Evolutionary conservation across 2,888 invertebrate genomes (phyloP).

Genomic region (Polia nebulosa): DNA sequence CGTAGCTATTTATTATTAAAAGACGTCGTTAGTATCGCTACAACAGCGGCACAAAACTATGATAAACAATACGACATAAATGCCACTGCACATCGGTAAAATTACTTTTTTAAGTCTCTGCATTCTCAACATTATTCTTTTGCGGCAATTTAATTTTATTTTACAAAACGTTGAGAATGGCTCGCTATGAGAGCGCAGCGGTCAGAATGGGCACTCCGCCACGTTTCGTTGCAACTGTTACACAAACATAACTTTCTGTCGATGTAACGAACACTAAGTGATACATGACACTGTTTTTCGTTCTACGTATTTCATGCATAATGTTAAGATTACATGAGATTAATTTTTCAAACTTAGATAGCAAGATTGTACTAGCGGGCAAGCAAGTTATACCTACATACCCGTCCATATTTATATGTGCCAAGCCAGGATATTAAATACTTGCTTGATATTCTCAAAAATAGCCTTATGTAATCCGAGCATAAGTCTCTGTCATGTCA

Average conservation of each 20-base stretch:
- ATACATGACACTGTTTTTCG: constrained; percentile 12
- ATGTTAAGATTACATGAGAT: too few species aligned
- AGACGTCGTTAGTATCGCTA: constrained; percentile 4
- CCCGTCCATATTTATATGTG: too few species aligned
- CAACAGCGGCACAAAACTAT: constrained; percentile 26
- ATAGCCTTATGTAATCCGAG: background rate
- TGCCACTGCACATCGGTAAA: constrained; percentile 32
- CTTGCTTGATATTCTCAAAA: too few species aligned
- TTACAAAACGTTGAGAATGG: constrained; percentile 49
- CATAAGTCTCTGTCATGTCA: constrained; percentile 7
- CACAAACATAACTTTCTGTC: constrained; percentile 30
- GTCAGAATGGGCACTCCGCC: constrained; percentile 57
- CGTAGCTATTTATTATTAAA: constrained; percentile 34
- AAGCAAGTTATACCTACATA: too few species aligned
- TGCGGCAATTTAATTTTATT: constrained; percentile 45
- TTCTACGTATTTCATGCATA: background rate
- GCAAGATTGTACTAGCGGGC: too few species aligned
- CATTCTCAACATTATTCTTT: constrained; percentile 36
- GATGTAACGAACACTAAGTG: constrained; percentile 24
- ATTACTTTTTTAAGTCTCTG: constrained; percentile 48
- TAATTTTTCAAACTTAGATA: background rate
- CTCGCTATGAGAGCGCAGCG: constrained; percentile 6
- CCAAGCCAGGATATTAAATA: too few species aligned
- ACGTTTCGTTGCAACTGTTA: constrained; percentile 46
- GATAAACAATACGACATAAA: constrained; percentile 38